These are phyloP conservation scores for Tetramorium simillimum DNA, from an alignment of 1,140 invertebrate species.

Conservation along the genomic window DNA sequence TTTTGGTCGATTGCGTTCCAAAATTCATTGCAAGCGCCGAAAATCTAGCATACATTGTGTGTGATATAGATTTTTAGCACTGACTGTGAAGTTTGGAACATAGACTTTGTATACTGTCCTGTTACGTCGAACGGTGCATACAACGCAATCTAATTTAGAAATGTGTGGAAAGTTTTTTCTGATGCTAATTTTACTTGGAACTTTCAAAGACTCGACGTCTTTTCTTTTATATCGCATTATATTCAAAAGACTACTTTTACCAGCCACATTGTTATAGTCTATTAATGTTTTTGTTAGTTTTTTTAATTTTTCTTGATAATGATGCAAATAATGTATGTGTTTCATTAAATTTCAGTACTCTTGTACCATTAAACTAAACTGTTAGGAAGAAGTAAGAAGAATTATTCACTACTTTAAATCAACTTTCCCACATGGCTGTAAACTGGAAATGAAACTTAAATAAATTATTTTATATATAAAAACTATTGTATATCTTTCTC, in stretches of 20 bases:
- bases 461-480: conserved; percentile 68
- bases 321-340: background rate
- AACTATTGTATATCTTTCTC: conserved; percentile 59
- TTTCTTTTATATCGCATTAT: background rate
- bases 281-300: background rate
- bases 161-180: background rate
- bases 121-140: no score
- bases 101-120: no score
- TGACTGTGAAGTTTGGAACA: no score
- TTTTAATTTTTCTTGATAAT: background rate
- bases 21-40: no score
- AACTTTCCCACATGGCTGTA: conserved; percentile 60
- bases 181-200: background rate
- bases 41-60: no score
- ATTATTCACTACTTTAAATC: background rate
- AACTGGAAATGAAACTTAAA: conserved; percentile 50
- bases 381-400: conserved; percentile 1
- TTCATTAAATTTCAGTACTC: conserved; percentile 9
- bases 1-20: background rate
- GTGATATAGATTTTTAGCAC: no score
- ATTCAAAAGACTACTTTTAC: background rate
- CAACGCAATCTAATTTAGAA: background rate
- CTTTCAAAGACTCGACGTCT: background rate
- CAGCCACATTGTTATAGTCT: background rate
- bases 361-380: background rate